Conservation (phyloP, 2,888 invertebrate species). For the Sarcophaga variegata region DNA sequence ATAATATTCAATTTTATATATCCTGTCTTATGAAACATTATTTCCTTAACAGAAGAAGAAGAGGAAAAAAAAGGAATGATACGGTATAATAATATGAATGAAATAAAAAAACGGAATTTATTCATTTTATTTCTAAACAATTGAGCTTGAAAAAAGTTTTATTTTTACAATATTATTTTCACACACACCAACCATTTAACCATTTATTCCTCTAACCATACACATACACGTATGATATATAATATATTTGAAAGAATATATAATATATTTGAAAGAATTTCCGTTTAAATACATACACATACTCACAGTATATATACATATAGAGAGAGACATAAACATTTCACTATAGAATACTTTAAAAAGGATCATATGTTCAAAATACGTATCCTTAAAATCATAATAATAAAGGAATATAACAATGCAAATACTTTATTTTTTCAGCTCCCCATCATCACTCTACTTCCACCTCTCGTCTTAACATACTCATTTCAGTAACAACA, state of each 20-base stretch:
- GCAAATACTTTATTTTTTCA: slow-evolving; percentile 55
- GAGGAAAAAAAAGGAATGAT: not conserved
- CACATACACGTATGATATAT: not conserved
- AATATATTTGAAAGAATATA: not conserved
- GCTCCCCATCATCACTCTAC: not conserved
- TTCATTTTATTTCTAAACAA: slow-evolving; percentile 74
- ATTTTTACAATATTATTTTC: slow-evolving; percentile 52
- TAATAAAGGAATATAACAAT: slow-evolving; percentile 65
- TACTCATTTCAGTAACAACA: not conserved
- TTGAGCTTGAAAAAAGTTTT: slow-evolving; percentile 71
- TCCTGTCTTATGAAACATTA: slow-evolving; percentile 49
- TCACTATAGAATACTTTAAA: slow-evolving; percentile 46
- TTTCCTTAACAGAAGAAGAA: slow-evolving; percentile 27
- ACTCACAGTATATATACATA: not conserved
- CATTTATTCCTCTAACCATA: slow-evolving; percentile 1
- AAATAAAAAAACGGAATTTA: slow-evolving; percentile 68
- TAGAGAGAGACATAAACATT: slow-evolving; percentile 39
- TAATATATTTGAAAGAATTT: slow-evolving; percentile 32
- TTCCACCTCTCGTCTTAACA: not conserved
- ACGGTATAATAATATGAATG: slow-evolving; percentile 13
- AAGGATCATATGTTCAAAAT: slow-evolving; percentile 61
- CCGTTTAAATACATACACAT: slow-evolving; percentile 36
- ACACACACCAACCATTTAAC: not conserved
- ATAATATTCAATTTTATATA: slow-evolving; percentile 18
- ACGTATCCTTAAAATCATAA: slow-evolving; percentile 53